A percentile compares a stretch with the other conserved stretches of the same genome.
Evolutionary conservation across 1,140 invertebrate species (phyloP).

Genomic region (Melanaphis sacchari): DNA sequence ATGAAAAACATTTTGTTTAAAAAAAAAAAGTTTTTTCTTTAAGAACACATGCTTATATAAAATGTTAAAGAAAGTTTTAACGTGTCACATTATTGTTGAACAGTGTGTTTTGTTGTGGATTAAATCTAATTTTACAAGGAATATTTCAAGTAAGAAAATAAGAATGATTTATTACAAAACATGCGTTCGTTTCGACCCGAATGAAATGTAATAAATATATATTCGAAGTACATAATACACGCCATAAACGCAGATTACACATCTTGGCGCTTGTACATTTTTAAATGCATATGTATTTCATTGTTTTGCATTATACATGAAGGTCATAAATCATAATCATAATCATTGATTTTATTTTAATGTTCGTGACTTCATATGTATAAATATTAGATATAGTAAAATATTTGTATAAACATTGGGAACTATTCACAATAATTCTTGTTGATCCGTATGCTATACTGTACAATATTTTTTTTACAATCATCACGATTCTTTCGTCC

Average conservation of each 20-base stretch:
- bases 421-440: not conserved
- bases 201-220: not conserved
- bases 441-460: not conserved
- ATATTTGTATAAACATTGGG: not conserved
- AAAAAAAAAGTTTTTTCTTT: not conserved
- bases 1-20: not conserved
- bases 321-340: not conserved
- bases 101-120: not conserved
- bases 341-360: not conserved
- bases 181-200: not conserved
- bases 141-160: conserved; percentile 7
- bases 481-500: not conserved
- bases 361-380: not conserved
- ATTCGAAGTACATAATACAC: not conserved
- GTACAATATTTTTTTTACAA: not conserved
- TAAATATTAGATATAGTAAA: no score
- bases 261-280: not conserved
- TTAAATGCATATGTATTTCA: not conserved
- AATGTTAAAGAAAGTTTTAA: not conserved
- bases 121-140: not conserved
- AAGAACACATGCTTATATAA: not conserved
- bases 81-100: not conserved
- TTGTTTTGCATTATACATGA: not conserved
- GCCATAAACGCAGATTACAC: not conserved
- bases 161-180: conserved; percentile 15